A percentile compares a stretch with the other conserved stretches of the same genome.
Evolutionary conservation across 2,888 invertebrate genomes (phyloP).

Genomic region (Drosophila borborema): DNA sequence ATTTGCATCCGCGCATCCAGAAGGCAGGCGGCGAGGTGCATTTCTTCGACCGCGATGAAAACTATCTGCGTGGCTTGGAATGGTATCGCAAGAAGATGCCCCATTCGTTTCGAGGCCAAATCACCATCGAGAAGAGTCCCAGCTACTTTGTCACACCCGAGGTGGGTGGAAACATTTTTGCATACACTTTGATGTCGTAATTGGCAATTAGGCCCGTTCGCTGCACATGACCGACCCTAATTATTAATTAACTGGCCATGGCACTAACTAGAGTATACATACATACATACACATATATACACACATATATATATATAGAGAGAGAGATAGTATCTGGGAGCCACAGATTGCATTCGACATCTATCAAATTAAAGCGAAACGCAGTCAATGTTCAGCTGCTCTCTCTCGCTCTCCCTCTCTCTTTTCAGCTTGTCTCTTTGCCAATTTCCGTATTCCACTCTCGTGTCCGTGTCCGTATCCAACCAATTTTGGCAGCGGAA

Average conservation of each 20-base stretch:
- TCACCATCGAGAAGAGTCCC: slow-evolving; percentile 98
- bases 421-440: slow-evolving; percentile 20
- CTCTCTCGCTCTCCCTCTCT: background rate
- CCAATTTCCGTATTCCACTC: slow-evolving; percentile 50
- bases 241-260: slow-evolving; percentile 72
- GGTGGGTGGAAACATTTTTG: slow-evolving; percentile 86
- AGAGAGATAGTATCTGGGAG: background rate
- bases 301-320: background rate
- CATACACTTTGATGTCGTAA: slow-evolving; percentile 69
- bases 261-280: background rate
- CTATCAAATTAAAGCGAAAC: slow-evolving; percentile 72
- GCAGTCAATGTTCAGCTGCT: slow-evolving; percentile 10
- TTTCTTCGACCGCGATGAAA: slow-evolving; percentile 98
- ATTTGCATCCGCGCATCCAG: slow-evolving; percentile 96
- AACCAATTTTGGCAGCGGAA: slow-evolving; percentile 69
- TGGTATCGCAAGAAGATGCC: slow-evolving; percentile 99
- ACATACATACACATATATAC: background rate
- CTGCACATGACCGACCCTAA: slow-evolving; percentile 49
- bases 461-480: slow-evolving; percentile 56
- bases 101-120: slow-evolving; percentile 94
- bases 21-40: slow-evolving; percentile 98
- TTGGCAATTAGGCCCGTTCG: slow-evolving; percentile 70
- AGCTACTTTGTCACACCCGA: slow-evolving; percentile 98
- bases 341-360: slow-evolving; percentile 42
- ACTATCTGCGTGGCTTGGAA: slow-evolving; percentile 95